Percentiles rank a stretch among this genome's conserved stretches.
These are phyloP conservation scores for Conus ventricosus DNA, from an alignment of 1,140 invertebrate species.

Conservation along the genomic window DNA sequence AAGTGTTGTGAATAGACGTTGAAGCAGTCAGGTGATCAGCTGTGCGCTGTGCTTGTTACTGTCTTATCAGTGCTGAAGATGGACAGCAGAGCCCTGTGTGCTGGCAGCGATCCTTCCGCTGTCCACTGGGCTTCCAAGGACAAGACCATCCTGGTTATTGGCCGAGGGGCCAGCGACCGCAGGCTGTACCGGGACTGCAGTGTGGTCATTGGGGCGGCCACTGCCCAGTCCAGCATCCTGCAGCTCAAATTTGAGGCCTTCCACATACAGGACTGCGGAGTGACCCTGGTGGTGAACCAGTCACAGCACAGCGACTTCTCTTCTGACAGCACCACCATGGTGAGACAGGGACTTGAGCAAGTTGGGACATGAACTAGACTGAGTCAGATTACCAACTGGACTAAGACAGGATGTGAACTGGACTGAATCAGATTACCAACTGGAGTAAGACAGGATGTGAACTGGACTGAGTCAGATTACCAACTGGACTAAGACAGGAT, in stretches of 20 bases:
- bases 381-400: no score
- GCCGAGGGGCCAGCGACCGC: background rate
- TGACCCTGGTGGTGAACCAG: slow-evolving; percentile 30
- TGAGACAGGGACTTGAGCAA: background rate
- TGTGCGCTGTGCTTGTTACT: no score
- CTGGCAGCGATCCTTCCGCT: background rate
- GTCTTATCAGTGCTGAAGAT: background rate
- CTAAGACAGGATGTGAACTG: no score
- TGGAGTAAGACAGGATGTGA: no score
- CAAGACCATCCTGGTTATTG: background rate
- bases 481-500: no score
- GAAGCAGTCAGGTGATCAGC: no score
- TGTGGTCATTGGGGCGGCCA: slow-evolving; percentile 14
- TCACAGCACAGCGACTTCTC: slow-evolving; percentile 30
- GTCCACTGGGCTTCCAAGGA: slow-evolving; percentile 25
- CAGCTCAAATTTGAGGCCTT: slow-evolving; percentile 33
- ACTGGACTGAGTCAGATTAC: no score
- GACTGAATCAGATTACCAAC: no score
- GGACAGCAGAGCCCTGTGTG: slow-evolving; percentile 16
- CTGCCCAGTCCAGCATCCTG: slow-evolving; percentile 5
- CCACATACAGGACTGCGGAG: slow-evolving; percentile 40
- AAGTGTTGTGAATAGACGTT: no score
- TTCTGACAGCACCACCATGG: background rate
- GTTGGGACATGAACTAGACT: no score
- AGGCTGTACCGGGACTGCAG: background rate